Conservation (phyloP, 2,888 invertebrate genomes). For the Proisotoma minuta region DNA sequence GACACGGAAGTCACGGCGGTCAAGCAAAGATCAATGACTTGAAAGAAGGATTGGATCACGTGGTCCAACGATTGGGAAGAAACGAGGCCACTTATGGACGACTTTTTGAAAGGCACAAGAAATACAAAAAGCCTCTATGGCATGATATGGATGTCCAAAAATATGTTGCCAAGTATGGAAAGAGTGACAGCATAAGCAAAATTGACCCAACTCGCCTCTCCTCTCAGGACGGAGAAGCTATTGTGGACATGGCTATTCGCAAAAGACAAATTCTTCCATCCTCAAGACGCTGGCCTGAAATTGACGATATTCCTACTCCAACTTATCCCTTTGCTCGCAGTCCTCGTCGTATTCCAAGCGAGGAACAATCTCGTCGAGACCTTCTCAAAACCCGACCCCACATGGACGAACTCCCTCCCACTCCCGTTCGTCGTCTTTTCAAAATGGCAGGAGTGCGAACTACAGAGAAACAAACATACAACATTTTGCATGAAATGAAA, state of each 20-base stretch:
- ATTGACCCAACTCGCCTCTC: constrained; percentile 20
- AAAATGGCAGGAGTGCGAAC: constrained; percentile 40
- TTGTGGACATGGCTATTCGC: constrained; percentile 24
- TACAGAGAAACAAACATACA: constrained; percentile 30
- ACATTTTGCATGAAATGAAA: constrained; percentile 37
- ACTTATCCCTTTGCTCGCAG: constrained; percentile 23
- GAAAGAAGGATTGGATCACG: constrained; percentile 24
- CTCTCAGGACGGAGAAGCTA: constrained; percentile 26
- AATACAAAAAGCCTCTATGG: constrained; percentile 27
- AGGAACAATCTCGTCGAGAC: constrained; percentile 36
- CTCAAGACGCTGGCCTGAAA: constrained; percentile 25
- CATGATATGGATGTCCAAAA: constrained; percentile 22
- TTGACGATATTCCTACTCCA: constrained; percentile 31
- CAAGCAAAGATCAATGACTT: constrained; percentile 28
- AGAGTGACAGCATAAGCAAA: too few species aligned
- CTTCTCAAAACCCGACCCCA: constrained; percentile 31
- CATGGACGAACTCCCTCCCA: constrained; percentile 31
- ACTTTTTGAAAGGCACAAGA: constrained; percentile 32
- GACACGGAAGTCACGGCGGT: constrained; percentile 8
- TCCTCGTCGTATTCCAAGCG: constrained; percentile 24
- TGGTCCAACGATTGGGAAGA: constrained; percentile 22
- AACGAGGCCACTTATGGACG: constrained; percentile 27
- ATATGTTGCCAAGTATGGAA: neutral
- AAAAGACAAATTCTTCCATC: constrained; percentile 18
- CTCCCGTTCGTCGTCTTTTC: constrained; percentile 36